Evolutionary conservation across 2,888 invertebrate genomes (phyloP).

Genomic region (Nezara viridula): DNA sequence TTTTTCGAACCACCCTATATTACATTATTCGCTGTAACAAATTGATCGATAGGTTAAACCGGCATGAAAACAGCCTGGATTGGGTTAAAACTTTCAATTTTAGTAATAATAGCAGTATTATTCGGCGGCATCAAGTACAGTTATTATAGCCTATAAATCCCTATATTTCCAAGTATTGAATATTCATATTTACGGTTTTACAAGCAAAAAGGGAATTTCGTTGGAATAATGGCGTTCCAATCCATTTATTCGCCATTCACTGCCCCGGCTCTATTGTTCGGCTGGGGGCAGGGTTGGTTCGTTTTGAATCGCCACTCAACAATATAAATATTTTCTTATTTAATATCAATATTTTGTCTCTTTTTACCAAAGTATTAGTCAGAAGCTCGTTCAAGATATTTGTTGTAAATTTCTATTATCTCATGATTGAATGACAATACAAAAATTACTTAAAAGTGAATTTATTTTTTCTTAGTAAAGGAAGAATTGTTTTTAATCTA

Average conservation of each 20-base stretch:
- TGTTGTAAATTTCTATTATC: background rate
- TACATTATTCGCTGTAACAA: too few species aligned
- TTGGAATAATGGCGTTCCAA: slow-evolving; percentile 33
- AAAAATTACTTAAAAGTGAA: too few species aligned
- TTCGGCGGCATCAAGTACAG: background rate
- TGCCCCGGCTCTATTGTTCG: background rate
- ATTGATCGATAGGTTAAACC: too few species aligned
- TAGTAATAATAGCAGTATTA: background rate
- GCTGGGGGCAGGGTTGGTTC: background rate
- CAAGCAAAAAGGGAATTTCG: slow-evolving; percentile 33
- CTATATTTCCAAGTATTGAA: slow-evolving; percentile 13
- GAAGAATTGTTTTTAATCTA: too few species aligned
- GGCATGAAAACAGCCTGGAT: too few species aligned
- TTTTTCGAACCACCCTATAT: too few species aligned
- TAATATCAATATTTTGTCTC: background rate
- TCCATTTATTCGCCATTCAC: slow-evolving; percentile 28
- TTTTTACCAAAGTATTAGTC: background rate
- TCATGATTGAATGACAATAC: background rate
- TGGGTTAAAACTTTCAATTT: background rate
- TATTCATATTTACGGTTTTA: slow-evolving; percentile 31
- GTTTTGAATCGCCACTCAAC: background rate
- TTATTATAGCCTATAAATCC: slow-evolving; percentile 3
- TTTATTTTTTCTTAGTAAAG: too few species aligned
- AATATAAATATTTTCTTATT: slow-evolving; percentile 29
- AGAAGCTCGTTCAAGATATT: background rate